phyloP scores from a whole-genome alignment of 1,140 invertebrate genomes.

The Drosophila saltans region DNA sequence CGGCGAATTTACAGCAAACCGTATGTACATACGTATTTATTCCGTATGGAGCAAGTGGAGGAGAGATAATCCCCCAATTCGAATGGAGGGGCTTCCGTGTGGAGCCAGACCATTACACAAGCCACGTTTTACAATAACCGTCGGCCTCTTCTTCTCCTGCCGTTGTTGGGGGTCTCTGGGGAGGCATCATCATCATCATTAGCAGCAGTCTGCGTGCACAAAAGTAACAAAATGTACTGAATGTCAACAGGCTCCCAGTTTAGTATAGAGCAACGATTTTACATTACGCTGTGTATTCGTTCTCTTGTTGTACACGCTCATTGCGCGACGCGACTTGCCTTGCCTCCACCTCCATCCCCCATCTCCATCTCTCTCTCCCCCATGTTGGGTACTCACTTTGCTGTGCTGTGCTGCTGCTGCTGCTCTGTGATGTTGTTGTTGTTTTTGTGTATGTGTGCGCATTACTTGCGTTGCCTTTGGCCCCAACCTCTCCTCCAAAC shows the following conservation, averaged over 20 bases:
- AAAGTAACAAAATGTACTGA: constrained; percentile 83
- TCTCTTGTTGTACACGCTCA: constrained; percentile 68
- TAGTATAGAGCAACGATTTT: constrained; percentile 65
- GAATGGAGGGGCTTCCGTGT: constrained; percentile 4
- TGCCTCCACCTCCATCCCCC: constrained; percentile 22
- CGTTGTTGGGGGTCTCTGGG: constrained; percentile 2
- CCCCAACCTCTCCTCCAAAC: constrained; percentile 33
- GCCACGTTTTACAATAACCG: background rate
- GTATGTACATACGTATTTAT: background rate
- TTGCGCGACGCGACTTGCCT: constrained; percentile 56
- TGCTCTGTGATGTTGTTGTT: constrained; percentile 1
- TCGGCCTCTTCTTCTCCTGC: constrained; percentile 1
- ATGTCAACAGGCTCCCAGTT: constrained; percentile 79
- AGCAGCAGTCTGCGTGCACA: constrained; percentile 69
- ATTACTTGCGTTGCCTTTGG: constrained; percentile 64
- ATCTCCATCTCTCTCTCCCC: constrained; percentile 26
- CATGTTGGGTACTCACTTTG: constrained; percentile 23
- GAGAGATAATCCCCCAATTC: constrained; percentile 1
- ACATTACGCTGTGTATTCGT: constrained; percentile 71
- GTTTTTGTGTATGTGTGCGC: constrained; percentile 40
- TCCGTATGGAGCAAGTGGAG: constrained; percentile 10
- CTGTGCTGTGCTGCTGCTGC: constrained; percentile 6
- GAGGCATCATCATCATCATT: constrained; percentile 11
- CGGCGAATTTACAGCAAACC: constrained; percentile 2
- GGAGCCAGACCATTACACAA: background rate